Evolutionary conservation across 2,113 vertebrate genomes (phyloP), one percentile per base, ranked within the genome.

Genomic region (Phalacrocorax brasilianus): DNA sequence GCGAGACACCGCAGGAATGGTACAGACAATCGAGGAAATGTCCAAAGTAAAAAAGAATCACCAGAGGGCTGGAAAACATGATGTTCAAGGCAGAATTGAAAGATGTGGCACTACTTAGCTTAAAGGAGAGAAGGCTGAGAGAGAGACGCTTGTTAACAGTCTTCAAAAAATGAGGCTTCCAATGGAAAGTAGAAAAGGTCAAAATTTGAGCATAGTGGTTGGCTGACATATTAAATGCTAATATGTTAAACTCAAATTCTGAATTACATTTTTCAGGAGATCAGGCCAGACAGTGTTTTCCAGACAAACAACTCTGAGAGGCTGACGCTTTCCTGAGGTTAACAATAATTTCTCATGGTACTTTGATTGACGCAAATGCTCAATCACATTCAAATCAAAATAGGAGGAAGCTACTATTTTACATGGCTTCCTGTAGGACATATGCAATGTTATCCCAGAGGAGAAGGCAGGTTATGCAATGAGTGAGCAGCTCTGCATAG

Each of bases 351-450:
- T 76, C 0, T 1, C 73, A 20, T 27, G 44, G 38, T 75, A 32
- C 40, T 96, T 93, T 92, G 95, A 94, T 85, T 89, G 92, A 95
- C 28, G 77, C 77, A 95, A 97, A 81, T 85, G 70, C 80, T 96
- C 91, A 40, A 85, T 95, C 62, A 70, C 74, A 89, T 82, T 76
- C 75, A 76, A 85, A 94, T 95, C 71, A 97, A 92, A 97, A 97
- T 58, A 97, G 89, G 87, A 96, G 96, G 95, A 97, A 96, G 77
- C 89, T 73, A 68, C 91, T 91, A 23, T 95, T 97, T 95, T 93
- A 20, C 95, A 91, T 87, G 66, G 88, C 89, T 97, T 97, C 96
- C 97, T 95, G 94, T 12, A 95, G 87, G 89, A 95, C 78, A 76
- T 62, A 94, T 97, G 86, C 74, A 89, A 49, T 68, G 26, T 21